Evolutionary conservation across 2,797 vertebrate genomes (phyloP).

Genomic region (Sphenodon punctatus): DNA sequence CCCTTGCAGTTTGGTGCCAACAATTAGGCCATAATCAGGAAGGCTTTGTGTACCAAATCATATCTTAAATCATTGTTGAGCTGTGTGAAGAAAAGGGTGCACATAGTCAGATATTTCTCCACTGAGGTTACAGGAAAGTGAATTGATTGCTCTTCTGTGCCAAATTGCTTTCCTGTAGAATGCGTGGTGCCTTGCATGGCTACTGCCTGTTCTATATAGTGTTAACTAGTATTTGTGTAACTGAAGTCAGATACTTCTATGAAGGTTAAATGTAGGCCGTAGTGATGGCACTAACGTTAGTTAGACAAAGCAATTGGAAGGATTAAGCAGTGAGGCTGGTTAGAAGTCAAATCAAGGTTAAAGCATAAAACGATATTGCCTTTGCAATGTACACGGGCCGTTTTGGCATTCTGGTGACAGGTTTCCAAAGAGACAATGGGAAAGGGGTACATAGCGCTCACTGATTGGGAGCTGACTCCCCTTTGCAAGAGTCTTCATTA

Average conservation of each 20-base stretch:
- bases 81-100: neutral
- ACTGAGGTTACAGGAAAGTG: rapidly evolving
- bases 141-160: neutral
- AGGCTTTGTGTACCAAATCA: rapidly evolving
- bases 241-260: neutral
- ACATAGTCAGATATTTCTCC: neutral
- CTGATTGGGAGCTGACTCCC: neutral
- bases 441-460: neutral
- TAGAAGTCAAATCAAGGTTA: neutral
- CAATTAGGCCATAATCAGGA: neutral
- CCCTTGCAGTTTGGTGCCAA: neutral
- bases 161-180: rapidly evolving
- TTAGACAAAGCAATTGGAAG: neutral
- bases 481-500: neutral
- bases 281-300: neutral
- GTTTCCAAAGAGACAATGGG: rapidly evolving
- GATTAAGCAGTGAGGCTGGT: neutral
- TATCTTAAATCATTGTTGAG: neutral
- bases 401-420: neutral
- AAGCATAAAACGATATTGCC: neutral
- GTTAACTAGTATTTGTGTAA: neutral
- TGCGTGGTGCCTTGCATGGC: neutral
- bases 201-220: neutral
- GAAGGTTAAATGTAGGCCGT: neutral
- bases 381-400: neutral